Evolutionary conservation across 2,797 vertebrate genomes (phyloP), one percentile per base, ranked within the genome.

Genomic region (Trematomus bernacchii): DNA sequence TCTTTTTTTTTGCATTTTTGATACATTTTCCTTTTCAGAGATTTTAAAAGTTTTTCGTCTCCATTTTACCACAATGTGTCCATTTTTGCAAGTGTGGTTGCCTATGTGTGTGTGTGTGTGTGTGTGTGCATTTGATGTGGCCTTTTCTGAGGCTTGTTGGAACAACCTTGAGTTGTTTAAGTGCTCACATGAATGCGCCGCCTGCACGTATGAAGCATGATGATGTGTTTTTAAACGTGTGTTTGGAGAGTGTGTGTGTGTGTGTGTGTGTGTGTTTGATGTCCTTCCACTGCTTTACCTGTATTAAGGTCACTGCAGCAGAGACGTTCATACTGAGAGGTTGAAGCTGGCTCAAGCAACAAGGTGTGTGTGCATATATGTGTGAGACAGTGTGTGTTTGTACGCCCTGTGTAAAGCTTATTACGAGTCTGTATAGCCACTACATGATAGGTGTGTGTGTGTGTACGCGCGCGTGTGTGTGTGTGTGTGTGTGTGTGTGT

Each of bases 81-180:
- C 66, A 62, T 93, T 93, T 93, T 90, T 93, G 88, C 87, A 85
- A 67, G 69, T 88, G 90, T 90, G 85, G 80, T 70, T 79, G 73
- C 71, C 66, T 83, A 42, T 80, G 57, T 77, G 48, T 71, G 18
- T 80, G 57, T 85, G 73, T 79, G 27, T 71, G 21, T 73, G 53
- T 75, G 46, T 69, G 63, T 73, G 50, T 43, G 27, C 70, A 4
- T 73, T 71, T 47, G 37, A 66, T 88, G 85, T 89, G 85, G 92
- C 87, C 87, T 92, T 92, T 86, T 88, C 89, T 83, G 87, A 89
- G 78, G 85, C 76, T 79, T 67, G 58, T 72, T 79, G 73, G 62
- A 84, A 84, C 85, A 89, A 88, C 66, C 73, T 30, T 3, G 71
- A 89, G 83, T 89, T 81, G 70, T 85, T 79, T 60, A 79, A 77